phyloP scores from a whole-genome alignment of 2,113 vertebrate species.

The Macquaria australasica region DNA sequence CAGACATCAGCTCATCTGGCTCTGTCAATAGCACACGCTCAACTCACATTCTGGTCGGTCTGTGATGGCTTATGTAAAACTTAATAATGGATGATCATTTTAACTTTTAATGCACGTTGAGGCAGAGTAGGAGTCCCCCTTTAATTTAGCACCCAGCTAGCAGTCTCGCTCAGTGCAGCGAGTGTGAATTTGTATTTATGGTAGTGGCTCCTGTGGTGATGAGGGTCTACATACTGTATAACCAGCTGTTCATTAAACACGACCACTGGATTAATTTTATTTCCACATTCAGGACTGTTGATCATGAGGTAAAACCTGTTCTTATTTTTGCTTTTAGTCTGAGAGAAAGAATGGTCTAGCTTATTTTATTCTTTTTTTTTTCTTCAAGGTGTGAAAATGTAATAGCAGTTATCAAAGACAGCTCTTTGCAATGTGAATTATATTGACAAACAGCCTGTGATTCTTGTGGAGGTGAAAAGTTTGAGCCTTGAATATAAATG shows the following conservation, averaged over 20 bases:
- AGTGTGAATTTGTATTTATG: conserved; percentile 47
- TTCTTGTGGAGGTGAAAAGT: conserved; percentile 46
- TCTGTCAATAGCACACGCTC: conserved; percentile 54
- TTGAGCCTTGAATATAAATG: conserved; percentile 60
- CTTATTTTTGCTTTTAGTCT: neutral
- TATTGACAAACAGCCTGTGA: conserved; percentile 15
- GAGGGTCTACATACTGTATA: conserved; percentile 39
- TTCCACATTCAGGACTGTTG: neutral
- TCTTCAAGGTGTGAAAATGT: conserved; percentile 45
- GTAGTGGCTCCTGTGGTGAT: conserved; percentile 38
- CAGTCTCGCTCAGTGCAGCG: conserved; percentile 27
- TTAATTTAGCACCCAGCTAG: conserved; percentile 75
- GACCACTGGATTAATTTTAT: conserved; percentile 7
- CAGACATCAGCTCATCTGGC: conserved; percentile 56
- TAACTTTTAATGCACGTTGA: conserved; percentile 78
- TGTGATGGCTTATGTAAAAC: conserved; percentile 70
- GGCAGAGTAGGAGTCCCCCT: conserved; percentile 64
- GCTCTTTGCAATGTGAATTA: conserved; percentile 32
- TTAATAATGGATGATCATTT: conserved; percentile 79
- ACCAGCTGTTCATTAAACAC: conserved; percentile 37
- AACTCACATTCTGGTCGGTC: conserved; percentile 49
- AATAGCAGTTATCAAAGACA: conserved; percentile 50
- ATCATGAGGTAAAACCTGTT: neutral
- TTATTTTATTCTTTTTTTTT: conserved; percentile 8
- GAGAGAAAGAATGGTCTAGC: conserved; percentile 1